phyloP scores from a whole-genome alignment of 92 coral and sea anemone species.

The Ricordea florida region DNA sequence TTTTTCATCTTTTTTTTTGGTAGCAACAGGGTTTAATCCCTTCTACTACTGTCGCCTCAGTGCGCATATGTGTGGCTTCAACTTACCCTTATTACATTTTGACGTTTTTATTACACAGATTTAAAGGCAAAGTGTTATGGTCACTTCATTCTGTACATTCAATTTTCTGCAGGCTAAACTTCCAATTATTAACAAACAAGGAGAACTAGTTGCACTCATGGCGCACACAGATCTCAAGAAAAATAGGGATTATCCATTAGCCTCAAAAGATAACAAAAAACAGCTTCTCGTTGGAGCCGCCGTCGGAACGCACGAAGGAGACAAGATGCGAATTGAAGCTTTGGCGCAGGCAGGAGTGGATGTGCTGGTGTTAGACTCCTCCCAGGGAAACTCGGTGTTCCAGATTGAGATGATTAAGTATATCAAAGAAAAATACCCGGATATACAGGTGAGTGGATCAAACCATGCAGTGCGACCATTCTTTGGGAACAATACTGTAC shows the following conservation, averaged over 20 bases:
- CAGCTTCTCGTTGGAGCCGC: slow-evolving; percentile 98
- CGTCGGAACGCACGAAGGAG: slow-evolving; percentile 83
- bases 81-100: too few species aligned
- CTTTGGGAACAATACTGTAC: background rate
- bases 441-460: slow-evolving; percentile 74
- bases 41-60: too few species aligned
- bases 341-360: slow-evolving; percentile 97
- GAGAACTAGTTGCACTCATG: slow-evolving; percentile 84
- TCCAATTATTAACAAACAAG: slow-evolving; percentile 90
- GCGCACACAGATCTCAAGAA: slow-evolving; percentile 95
- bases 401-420: slow-evolving; percentile 81
- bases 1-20: too few species aligned
- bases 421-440: slow-evolving; percentile 71
- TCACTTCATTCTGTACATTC: background rate
- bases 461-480: too few species aligned
- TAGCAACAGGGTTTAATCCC: too few species aligned
- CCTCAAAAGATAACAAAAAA: slow-evolving; percentile 89
- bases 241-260: slow-evolving; percentile 92
- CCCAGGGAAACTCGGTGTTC: slow-evolving; percentile 95
- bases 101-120: too few species aligned
- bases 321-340: slow-evolving; percentile 82
- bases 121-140: too few species aligned
- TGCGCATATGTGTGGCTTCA: too few species aligned
- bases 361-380: slow-evolving; percentile 91
- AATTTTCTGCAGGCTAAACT: slow-evolving; percentile 73